Evolutionary conservation across 2,888 invertebrate genomes (phyloP).

Genomic region (Ormia ochracea): DNA sequence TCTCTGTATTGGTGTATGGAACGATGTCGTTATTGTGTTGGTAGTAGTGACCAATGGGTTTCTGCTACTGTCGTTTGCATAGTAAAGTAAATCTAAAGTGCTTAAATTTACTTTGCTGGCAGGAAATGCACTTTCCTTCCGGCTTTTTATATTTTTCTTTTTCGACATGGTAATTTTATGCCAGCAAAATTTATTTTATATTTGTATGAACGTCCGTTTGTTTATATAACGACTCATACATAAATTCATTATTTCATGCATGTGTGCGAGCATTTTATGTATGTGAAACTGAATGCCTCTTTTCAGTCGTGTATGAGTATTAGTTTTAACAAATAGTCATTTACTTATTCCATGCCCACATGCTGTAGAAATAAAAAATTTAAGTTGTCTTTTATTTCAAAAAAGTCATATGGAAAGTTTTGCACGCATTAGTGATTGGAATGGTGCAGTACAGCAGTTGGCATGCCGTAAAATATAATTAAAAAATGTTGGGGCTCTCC

Average conservation of each 20-base stretch:
- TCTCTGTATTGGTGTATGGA: slow-evolving; percentile 15
- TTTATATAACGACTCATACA: slow-evolving; percentile 6
- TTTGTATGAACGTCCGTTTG: background rate
- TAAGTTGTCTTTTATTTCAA: background rate
- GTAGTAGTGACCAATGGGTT: slow-evolving; percentile 53
- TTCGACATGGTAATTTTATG: slow-evolving; percentile 43
- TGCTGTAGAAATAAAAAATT: slow-evolving; percentile 8
- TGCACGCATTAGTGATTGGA: background rate
- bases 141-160: slow-evolving; percentile 63
- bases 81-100: slow-evolving; percentile 69
- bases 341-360: slow-evolving; percentile 28
- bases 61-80: slow-evolving; percentile 63
- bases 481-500: too few species aligned
- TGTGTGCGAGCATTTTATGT: background rate
- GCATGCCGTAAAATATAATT: too few species aligned
- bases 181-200: slow-evolving; percentile 34
- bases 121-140: slow-evolving; percentile 72
- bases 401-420: background rate
- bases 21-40: background rate
- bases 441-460: too few species aligned
- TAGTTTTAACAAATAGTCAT: slow-evolving; percentile 10
- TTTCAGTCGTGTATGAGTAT: background rate
- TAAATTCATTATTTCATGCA: slow-evolving; percentile 6
- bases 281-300: slow-evolving; percentile 3
- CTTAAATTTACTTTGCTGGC: slow-evolving; percentile 69